Base-by-base conservation (phyloP, 1,140 invertebrate species). In the Linepithema humile region DNA sequence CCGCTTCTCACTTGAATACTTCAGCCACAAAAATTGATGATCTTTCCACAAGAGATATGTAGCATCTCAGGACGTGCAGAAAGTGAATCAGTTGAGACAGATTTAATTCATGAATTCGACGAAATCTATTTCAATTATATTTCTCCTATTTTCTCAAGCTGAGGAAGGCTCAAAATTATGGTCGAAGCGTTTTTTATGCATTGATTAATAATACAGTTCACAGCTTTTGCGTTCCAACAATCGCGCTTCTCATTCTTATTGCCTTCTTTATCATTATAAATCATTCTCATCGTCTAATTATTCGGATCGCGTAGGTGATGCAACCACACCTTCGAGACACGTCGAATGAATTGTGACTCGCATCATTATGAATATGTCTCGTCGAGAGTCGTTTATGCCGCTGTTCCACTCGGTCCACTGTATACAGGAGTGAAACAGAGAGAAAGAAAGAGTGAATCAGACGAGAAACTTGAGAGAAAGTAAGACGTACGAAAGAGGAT, bases 381-480 rank as follows among this genome's bases (percentile, higher is more conserved):
- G 48, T 20, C 75, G 75, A 65, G 75, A 65, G 73, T 87, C 80
- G 84, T 55, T 78, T 65, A 45, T 73, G 65, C 72, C 48, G 48
- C 43, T 45, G 45, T 32, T 78, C 35, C 29, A 53, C 67, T 73
- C 85, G 23, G 32, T 59, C 55, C 29, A 38, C 43, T 43, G n/a
- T 45, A 48, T 60, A 17, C 80, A 73, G 72, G 50, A 73, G 67
- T 40, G 53, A 69, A 67, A 70, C 45, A 57, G 32, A 59, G 53
- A 40, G 43, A 43, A 43, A 38, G 84, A 29, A 77, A 29, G 53
- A 65, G 23, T 64, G 67, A 67, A 65, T 48, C 85, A 86, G 85
- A 84, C 82, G 85, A 86, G 82, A 86, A 86, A 72, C 82, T 84
- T 72, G 62, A 86, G 70, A 75, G 59, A n/a, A n/a, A 74, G 72